A percentile compares a stretch with the other conserved stretches of the same genome.
Conservation (phyloP, 2,797 vertebrate species). For the Chelidonichthys spinosus region DNA sequence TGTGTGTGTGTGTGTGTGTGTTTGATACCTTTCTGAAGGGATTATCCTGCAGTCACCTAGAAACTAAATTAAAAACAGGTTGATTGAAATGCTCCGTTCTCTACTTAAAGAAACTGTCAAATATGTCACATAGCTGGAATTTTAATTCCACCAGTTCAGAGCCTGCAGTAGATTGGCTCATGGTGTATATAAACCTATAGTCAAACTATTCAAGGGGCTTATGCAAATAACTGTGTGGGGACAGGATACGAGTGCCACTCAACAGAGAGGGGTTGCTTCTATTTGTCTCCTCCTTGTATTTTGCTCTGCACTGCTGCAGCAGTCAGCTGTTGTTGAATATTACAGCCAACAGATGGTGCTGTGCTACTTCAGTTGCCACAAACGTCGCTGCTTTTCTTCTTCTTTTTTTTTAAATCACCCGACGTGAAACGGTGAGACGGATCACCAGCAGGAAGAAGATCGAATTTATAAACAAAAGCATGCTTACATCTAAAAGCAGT, state of each 20-base stretch:
- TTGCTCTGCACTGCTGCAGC: constrained; percentile 19
- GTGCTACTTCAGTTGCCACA: constrained; percentile 61
- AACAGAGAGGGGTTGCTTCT: background rate
- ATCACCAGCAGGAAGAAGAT: constrained; percentile 50
- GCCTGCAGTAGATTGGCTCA: background rate
- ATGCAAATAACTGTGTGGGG: constrained; percentile 38
- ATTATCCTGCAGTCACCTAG: background rate
- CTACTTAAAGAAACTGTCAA: background rate
- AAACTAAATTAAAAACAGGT: background rate
- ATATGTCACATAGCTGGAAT: background rate
- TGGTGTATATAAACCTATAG: constrained; percentile 46
- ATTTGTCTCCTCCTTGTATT: background rate
- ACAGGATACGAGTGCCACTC: constrained; percentile 28
- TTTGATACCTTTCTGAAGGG: background rate
- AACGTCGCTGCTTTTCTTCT: too few relatives aligned
- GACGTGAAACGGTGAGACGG: constrained; percentile 30
- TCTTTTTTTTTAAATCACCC: constrained; percentile 7
- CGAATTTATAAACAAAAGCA: constrained; percentile 64
- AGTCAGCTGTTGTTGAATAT: background rate
- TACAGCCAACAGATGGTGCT: constrained; percentile 76
- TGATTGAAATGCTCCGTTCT: background rate
- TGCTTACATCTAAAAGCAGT: constrained; percentile 40
- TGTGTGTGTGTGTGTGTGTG: background rate
- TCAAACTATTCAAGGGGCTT: constrained; percentile 22
- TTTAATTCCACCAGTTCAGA: constrained; percentile 14